phyloP scores from a whole-genome alignment of 35 echinoderm and acorn worm species.

The Anneissia japonica region DNA sequence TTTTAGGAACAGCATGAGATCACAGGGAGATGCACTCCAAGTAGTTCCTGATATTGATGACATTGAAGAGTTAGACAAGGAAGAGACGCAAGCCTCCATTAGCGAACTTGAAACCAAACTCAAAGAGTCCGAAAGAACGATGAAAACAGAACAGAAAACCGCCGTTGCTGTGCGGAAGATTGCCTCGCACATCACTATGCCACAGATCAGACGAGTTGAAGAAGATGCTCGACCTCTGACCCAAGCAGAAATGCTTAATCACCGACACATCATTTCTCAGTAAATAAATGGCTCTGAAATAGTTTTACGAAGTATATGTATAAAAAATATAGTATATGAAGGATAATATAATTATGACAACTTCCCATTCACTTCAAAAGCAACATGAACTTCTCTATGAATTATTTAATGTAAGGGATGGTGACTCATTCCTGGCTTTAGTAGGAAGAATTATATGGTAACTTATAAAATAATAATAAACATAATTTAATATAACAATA shows the following conservation, averaged over 20 bases:
- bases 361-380: too few species aligned
- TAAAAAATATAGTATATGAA: too few species aligned
- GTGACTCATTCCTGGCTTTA: too few species aligned
- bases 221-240: constrained; percentile 25
- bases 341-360: too few species aligned
- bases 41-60: constrained; percentile 76
- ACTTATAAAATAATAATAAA: too few species aligned
- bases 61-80: constrained; percentile 36
- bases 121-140: neutral
- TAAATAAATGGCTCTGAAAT: neutral
- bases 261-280: neutral
- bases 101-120: neutral
- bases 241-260: neutral
- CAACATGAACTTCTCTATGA: too few species aligned
- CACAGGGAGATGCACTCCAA: constrained; percentile 64
- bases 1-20: constrained; percentile 57
- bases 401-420: too few species aligned
- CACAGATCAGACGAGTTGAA: constrained; percentile 10
- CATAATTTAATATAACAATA: too few species aligned
- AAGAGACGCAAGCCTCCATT: constrained; percentile 10
- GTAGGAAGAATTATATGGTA: too few species aligned
- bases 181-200: neutral
- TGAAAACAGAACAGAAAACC: neutral
- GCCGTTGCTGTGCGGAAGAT: neutral
- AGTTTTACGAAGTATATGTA: too few species aligned